Conservation (phyloP, 2,797 vertebrate species). For the Thripadectes ignobilis region DNA sequence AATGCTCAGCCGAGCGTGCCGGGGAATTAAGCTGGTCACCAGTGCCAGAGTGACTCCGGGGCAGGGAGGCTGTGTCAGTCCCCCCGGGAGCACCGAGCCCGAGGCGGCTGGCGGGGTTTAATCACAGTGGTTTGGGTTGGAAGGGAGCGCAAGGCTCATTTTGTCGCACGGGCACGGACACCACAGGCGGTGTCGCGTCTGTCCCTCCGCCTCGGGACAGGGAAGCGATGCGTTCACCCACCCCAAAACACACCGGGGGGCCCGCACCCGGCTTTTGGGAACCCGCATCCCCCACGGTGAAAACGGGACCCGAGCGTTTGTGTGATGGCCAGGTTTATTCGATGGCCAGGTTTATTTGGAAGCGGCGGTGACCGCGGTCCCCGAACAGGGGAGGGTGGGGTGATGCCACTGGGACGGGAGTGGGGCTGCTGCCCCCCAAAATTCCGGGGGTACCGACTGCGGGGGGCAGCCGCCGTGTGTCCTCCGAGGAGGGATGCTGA, state of each 20-base stretch:
- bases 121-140: rapidly evolving
- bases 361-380: rapidly evolving
- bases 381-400: background rate
- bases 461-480: background rate
- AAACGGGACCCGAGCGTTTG: background rate
- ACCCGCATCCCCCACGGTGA: rapidly evolving
- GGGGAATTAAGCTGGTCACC: slow-evolving; percentile 9
- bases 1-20: slow-evolving; percentile 43
- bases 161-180: background rate
- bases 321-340: background rate
- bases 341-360: background rate
- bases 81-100: background rate
- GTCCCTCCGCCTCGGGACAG: rapidly evolving
- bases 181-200: background rate
- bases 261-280: background rate
- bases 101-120: background rate
- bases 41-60: background rate
- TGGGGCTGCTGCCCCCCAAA: background rate
- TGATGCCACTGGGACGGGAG: background rate
- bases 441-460: rapidly evolving
- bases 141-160: background rate
- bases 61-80: rapidly evolving
- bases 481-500: too few relatives aligned
- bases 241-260: rapidly evolving
- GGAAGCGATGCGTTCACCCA: rapidly evolving